A percentile compares a stretch with the other conserved stretches of the same genome.
phyloP scores from a whole-genome alignment of 2,888 invertebrate species.

The Tromatobia lineatoria region DNA sequence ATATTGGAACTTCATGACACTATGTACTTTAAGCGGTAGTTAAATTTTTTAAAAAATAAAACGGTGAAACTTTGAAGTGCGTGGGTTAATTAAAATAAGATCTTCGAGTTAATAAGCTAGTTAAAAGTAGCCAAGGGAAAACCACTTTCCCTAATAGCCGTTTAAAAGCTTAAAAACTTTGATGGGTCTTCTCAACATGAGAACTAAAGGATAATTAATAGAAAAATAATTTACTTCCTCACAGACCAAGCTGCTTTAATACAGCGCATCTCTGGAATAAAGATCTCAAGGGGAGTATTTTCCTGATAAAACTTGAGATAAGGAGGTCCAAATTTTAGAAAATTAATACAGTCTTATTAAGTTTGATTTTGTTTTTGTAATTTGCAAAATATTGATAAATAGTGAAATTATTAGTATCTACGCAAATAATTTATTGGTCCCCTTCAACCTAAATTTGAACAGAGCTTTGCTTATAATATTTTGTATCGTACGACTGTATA shows the following conservation, averaged over 20 bases:
- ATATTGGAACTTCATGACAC: no score
- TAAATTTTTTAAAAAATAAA: no score
- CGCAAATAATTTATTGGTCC: no score
- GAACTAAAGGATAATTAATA: neutral
- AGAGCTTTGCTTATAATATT: no score
- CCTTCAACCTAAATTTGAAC: no score
- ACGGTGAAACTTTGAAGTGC: neutral
- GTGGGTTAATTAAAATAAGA: constrained; percentile 5
- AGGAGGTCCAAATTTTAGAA: no score
- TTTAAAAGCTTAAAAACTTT: constrained; percentile 7
- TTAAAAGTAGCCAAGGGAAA: neutral
- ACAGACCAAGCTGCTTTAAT: neutral
- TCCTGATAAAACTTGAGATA: no score
- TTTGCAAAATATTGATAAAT: no score
- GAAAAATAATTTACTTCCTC: neutral
- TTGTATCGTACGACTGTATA: no score
- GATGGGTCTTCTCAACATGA: neutral
- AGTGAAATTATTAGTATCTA: no score
- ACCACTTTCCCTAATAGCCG: constrained; percentile 7
- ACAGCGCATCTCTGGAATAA: neutral
- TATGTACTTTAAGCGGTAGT: neutral
- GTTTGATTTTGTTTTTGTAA: no score
- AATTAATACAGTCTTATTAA: no score
- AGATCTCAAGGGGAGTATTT: neutral
- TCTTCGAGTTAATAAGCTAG: constrained; percentile 14